These are phyloP conservation scores for Falcaria lacertinaria DNA, from an alignment of 2,888 invertebrate species.

Conservation along the genomic window DNA sequence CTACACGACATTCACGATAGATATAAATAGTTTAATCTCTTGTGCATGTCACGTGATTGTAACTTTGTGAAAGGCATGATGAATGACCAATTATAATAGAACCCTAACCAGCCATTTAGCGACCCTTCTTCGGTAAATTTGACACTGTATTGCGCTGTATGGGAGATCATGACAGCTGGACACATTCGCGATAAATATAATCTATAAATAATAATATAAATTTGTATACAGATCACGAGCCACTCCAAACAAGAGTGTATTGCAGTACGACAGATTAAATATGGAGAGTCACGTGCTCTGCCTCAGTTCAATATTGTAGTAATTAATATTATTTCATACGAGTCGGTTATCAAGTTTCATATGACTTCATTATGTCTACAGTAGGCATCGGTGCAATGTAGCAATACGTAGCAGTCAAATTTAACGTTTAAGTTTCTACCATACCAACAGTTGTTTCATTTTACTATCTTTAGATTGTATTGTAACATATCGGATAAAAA, in stretches of 20 bases:
- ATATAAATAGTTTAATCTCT: constrained; percentile 13
- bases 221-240: constrained; percentile 22
- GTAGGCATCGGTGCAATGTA: no score
- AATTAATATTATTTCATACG: constrained; percentile 15
- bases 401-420: neutral
- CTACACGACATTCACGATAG: constrained; percentile 2
- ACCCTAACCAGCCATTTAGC: constrained; percentile 22
- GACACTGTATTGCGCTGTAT: neutral
- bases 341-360: constrained; percentile 15
- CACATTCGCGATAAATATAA: neutral
- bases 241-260: constrained; percentile 23
- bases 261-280: constrained; percentile 19
- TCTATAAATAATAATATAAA: constrained; percentile 4
- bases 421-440: no score
- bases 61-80: constrained; percentile 41
- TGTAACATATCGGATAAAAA: no score
- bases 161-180: constrained; percentile 26
- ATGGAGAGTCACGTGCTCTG: constrained; percentile 27
- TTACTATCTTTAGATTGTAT: no score
- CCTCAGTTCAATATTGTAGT: constrained; percentile 23
- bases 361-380: neutral
- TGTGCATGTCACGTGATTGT: constrained; percentile 43
- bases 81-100: constrained; percentile 23
- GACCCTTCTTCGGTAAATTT: constrained; percentile 16
- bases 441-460: no score